Percentiles rank a stretch among this genome's conserved stretches.
phyloP scores from a whole-genome alignment of 1,140 invertebrate genomes.

The Sweltsa coloradensis region DNA sequence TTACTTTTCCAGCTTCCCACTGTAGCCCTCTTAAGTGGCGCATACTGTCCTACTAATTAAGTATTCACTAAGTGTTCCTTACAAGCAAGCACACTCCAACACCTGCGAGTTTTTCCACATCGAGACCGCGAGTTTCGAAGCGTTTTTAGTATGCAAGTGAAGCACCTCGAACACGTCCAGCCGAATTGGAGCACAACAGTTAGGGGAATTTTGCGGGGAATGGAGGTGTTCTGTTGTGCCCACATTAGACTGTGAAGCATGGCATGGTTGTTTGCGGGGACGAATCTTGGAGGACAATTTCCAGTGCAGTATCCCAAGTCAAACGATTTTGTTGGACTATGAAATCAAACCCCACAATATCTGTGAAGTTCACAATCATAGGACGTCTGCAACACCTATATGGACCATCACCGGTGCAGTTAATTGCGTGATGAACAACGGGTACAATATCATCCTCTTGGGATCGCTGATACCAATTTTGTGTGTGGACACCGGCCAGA shows the following conservation, averaged over 20 bases:
- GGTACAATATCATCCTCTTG: not conserved
- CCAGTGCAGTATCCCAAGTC: constrained; percentile 62
- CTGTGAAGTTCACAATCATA: constrained; percentile 49
- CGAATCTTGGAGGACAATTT: constrained; percentile 51
- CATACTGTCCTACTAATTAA: too few species aligned
- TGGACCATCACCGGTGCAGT: constrained; percentile 35
- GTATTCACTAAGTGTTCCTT: too few species aligned
- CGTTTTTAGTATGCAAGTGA: constrained; percentile 47
- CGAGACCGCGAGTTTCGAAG: constrained; percentile 48
- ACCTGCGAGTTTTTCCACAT: constrained; percentile 61
- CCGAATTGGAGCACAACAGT: constrained; percentile 59
- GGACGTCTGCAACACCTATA: constrained; percentile 53
- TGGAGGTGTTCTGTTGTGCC: constrained; percentile 38
- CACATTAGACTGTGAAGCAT: constrained; percentile 55
- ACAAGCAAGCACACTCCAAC: constrained; percentile 60
- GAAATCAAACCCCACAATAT: constrained; percentile 53
- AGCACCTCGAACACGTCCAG: constrained; percentile 52
- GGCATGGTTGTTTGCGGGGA: constrained; percentile 58
- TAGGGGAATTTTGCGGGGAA: constrained; percentile 38
- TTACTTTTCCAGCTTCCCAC: too few species aligned
- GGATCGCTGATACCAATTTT: constrained; percentile 7
- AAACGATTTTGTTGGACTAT: constrained; percentile 53
- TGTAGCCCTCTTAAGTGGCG: too few species aligned
- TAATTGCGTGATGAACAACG: constrained; percentile 30
- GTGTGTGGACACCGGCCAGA: constrained; percentile 20